Evolutionary conservation across 2,797 vertebrate genomes (phyloP), one percentile per base, ranked within the genome.

Genomic region (Ambastaia sidthimunki): DNA sequence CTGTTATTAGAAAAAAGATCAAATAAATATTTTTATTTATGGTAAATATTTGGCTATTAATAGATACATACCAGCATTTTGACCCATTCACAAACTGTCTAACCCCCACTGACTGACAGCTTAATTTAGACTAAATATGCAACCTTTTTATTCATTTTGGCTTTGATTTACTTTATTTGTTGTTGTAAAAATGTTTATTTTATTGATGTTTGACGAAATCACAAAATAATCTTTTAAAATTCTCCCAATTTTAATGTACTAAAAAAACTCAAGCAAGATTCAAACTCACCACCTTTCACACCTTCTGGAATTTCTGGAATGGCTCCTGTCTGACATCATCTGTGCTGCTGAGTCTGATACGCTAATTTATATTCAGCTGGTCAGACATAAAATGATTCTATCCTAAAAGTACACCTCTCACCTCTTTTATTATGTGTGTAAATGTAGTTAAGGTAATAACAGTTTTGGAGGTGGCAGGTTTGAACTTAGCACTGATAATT

Each of bases 401-500:
- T 65, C 54, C 52, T 25, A 82, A 78, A 78, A 65, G 34, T 50
- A 16, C 50, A 72, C 62, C 68, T 71, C 66, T 80, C 25, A 77
- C 70, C 71, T 82, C 9, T 44, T 80, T 59, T 74, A 74, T 78
- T 77, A 85, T 59, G 59, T 78, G 69, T 81, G 71, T 78, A 80
- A 80, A 80, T 82, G 63, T 69, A 57, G 73, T 82, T 84, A 80
- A 70, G 18, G 28, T 69, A 82, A 80, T 79, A 84, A 75, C 82
- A 37, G 63, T 82, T 82, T 60, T 63, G 65, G 48, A 74, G 50
- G 28, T 0, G 59, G 63, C 75, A 71, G 69, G 72, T 77, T 66
- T 80, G 70, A 48, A 82, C 65, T 60, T 79, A 68, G 31, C 68
- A 52, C 74, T 81, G 78, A 80, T 80, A 84, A 84, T 78, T 84